Conservation (phyloP, 2,888 invertebrate genomes). For the Euspilapteryx auroguttella region DNA sequence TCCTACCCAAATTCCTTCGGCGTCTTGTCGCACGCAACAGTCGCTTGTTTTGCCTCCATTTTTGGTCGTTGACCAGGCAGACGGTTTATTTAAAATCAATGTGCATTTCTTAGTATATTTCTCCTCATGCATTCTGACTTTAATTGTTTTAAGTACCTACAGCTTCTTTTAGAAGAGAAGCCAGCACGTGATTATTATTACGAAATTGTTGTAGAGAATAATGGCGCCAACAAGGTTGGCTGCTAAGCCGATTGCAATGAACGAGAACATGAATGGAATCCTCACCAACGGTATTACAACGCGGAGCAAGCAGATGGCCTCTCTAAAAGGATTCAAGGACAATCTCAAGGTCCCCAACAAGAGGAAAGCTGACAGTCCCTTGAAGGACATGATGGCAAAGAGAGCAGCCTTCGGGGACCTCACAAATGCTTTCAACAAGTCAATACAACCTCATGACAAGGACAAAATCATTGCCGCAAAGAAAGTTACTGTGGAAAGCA, state of each 20-base stretch:
- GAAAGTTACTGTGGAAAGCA: conserved; percentile 52
- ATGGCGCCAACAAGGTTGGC: conserved; percentile 69
- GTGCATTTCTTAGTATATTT: too few species aligned
- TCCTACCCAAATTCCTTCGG: conserved; percentile 18
- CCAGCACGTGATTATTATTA: conserved; percentile 27
- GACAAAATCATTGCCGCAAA: conserved; percentile 38
- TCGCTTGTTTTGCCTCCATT: conserved; percentile 59
- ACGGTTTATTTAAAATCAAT: too few species aligned
- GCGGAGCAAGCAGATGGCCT: conserved; percentile 61
- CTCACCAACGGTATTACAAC: conserved; percentile 59
- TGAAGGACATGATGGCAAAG: conserved; percentile 74
- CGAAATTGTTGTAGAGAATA: conserved; percentile 20
- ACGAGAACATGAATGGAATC: conserved; percentile 43
- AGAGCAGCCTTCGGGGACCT: conserved; percentile 86
- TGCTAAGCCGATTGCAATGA: conserved; percentile 47
- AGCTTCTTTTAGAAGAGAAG: not conserved
- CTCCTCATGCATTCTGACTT: too few species aligned
- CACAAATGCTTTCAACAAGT: conserved; percentile 68
- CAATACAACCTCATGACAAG: conserved; percentile 34
- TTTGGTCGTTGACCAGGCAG: conserved; percentile 38
- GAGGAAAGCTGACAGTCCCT: conserved; percentile 80
- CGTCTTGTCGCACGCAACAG: conserved; percentile 23
- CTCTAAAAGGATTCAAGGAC: conserved; percentile 44
- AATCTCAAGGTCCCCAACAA: conserved; percentile 63
- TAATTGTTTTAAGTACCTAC: too few species aligned